Evolutionary conservation across 30 jellyfish, hydroid and myxozoan genomes (phyloP).

Genomic region (Rhopilema esculentum): DNA sequence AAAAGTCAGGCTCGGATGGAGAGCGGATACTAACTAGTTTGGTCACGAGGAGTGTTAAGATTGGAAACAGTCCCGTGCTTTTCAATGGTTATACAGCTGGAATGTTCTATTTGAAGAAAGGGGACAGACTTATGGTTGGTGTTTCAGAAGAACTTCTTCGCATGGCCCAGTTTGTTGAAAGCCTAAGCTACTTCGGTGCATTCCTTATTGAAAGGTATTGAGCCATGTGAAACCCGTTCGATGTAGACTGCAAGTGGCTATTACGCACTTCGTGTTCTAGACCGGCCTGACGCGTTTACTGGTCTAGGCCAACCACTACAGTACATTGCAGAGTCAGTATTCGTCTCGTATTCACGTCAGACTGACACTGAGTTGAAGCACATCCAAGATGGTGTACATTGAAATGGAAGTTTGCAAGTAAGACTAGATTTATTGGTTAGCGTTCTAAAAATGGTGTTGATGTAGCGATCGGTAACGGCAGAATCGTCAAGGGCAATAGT

Average conservation of each 20-base stretch:
- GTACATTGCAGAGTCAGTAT: neutral
- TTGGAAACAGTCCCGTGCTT: slow-evolving; percentile 13
- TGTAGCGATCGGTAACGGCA: neutral
- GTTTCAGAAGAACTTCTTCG: slow-evolving; percentile 45
- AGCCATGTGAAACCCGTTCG: neutral
- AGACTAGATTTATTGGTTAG: neutral
- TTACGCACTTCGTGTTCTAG: neutral
- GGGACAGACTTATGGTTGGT: slow-evolving; percentile 70
- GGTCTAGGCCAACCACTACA: neutral
- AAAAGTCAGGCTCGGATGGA: slow-evolving; percentile 45
- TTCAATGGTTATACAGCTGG: slow-evolving; percentile 66
- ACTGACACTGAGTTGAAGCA: neutral
- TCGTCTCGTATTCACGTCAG: neutral
- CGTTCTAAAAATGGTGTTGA: neutral
- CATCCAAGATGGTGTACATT: neutral
- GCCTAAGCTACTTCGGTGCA: slow-evolving; percentile 66
- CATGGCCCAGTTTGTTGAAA: slow-evolving; percentile 53
- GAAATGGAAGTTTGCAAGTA: neutral
- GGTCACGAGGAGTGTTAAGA: slow-evolving; percentile 38
- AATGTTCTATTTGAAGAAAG: slow-evolving; percentile 24
- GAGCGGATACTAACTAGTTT: slow-evolving; percentile 50
- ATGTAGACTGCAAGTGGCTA: neutral
- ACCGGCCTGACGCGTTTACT: neutral
- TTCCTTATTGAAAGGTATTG: slow-evolving; percentile 48
- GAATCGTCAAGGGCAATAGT: neutral